phyloP scores from a whole-genome alignment of 2,888 invertebrate genomes.

The Chirona hameri region DNA sequence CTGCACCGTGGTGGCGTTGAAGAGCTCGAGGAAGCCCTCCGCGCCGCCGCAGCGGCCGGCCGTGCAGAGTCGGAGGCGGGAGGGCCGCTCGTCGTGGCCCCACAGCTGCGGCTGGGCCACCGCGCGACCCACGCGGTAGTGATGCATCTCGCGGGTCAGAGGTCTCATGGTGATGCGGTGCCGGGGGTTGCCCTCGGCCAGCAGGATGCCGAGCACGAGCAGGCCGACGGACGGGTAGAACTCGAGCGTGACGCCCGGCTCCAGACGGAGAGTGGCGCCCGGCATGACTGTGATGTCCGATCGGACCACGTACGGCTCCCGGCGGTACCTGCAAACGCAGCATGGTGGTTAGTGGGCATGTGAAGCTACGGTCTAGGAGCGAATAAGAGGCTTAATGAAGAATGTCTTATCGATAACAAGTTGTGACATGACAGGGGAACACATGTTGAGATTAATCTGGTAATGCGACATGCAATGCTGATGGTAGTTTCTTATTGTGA shows the following conservation, averaged over 20 bases:
- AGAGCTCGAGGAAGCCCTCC: slow-evolving; percentile 91
- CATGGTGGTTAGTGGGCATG: background rate
- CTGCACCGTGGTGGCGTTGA: slow-evolving; percentile 88
- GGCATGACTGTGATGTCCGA: slow-evolving; percentile 98
- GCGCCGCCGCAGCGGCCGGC: background rate
- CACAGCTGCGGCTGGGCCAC: slow-evolving; percentile 22
- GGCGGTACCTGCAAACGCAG: slow-evolving; percentile 45
- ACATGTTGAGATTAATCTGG: too few relatives aligned
- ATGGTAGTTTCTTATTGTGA: too few relatives aligned
- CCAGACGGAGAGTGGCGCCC: slow-evolving; percentile 75
- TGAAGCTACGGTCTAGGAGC: too few relatives aligned
- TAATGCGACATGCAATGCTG: too few relatives aligned
- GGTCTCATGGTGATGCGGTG: slow-evolving; percentile 43
- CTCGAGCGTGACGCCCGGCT: slow-evolving; percentile 84
- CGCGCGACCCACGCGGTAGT: slow-evolving; percentile 35
- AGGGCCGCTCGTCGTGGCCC: slow-evolving; percentile 7
- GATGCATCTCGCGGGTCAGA: slow-evolving; percentile 33
- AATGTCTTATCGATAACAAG: too few relatives aligned
- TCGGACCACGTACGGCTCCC: slow-evolving; percentile 70
- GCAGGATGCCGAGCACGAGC: slow-evolving; percentile 82
- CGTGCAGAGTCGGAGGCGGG: slow-evolving; percentile 48
- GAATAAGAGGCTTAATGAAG: too few relatives aligned
- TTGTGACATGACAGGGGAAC: too few relatives aligned
- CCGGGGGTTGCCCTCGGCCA: slow-evolving; percentile 65
- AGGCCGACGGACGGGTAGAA: slow-evolving; percentile 95